Percentiles rank a stretch among this genome's conserved stretches.
Evolutionary conservation across 2,797 vertebrate genomes (phyloP).

Genomic region (Chrysocyon brachyurus): DNA sequence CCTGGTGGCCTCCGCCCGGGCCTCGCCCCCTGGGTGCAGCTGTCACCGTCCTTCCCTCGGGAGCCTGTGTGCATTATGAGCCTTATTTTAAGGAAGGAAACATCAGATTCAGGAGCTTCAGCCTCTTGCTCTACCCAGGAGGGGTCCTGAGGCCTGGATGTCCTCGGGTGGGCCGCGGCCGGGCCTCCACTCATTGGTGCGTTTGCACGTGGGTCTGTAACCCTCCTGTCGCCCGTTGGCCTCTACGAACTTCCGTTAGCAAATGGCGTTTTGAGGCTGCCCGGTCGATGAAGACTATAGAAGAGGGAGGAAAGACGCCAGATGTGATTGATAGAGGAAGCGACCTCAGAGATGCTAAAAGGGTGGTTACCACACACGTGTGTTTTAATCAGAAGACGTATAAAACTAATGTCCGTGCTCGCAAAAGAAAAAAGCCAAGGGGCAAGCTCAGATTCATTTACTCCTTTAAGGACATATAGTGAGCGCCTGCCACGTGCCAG

Average conservation of each 20-base stretch:
- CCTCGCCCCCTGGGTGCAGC: too few species aligned
- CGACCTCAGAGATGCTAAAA: conserved; percentile 7
- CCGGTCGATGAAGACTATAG: conserved; percentile 58
- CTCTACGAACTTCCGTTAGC: conserved; percentile 74
- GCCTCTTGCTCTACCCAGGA: not conserved
- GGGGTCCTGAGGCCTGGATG: too few species aligned
- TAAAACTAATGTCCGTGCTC: conserved; percentile 23
- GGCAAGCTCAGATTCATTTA: not conserved
- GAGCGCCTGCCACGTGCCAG: not conserved
- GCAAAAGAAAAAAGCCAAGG: conserved; percentile 44
- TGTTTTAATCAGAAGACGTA: conserved; percentile 25
- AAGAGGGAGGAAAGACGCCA: not conserved
- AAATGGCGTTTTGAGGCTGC: conserved; percentile 69
- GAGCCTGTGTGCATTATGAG: not conserved
- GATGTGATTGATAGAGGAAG: conserved; percentile 74
- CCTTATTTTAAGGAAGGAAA: conserved; percentile 47
- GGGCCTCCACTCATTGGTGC: not conserved
- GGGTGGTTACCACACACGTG: conserved; percentile 33
- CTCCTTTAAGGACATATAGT: not conserved
- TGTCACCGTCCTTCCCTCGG: not conserved
- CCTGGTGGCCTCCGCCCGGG: too few species aligned
- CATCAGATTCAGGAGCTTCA: not conserved
- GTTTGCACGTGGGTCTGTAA: conserved; percentile 47
- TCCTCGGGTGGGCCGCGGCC: too few species aligned
- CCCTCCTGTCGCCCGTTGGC: conserved; percentile 68